Percentiles rank a stretch among this genome's conserved stretches.
Conservation (phyloP, 2,797 vertebrate genomes). For the Echeneis naucrates region DNA sequence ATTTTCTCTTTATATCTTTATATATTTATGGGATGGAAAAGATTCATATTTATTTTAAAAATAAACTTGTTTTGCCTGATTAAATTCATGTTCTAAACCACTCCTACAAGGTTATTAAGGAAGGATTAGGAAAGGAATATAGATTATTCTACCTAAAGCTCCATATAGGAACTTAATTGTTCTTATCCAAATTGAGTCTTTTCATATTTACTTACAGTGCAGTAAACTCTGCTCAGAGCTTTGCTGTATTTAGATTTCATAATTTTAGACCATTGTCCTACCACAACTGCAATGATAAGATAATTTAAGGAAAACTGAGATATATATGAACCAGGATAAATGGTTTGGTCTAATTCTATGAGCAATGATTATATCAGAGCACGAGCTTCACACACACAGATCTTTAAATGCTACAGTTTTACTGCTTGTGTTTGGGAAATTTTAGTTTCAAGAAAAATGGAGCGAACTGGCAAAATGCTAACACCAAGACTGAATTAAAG, state of each 20-base stretch:
- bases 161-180: constrained; percentile 26
- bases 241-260: background rate
- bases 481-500: no score
- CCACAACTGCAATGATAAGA: background rate
- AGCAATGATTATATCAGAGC: no score
- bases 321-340: no score
- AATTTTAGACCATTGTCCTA: background rate
- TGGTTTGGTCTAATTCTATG: no score
- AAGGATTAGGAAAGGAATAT: constrained; percentile 51
- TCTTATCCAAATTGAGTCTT: constrained; percentile 40
- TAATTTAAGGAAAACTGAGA: background rate
- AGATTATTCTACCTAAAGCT: constrained; percentile 29
- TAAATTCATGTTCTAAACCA: constrained; percentile 45
- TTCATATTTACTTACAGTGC: constrained; percentile 8
- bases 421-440: no score
- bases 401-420: no score
- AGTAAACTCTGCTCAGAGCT: constrained; percentile 7
- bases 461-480: background rate
- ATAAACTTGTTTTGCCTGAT: constrained; percentile 44
- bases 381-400: no score
- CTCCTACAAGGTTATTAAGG: constrained; percentile 48
- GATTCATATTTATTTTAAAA: constrained; percentile 47
- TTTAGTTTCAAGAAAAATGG: no score
- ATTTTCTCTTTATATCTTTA: no score
- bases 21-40: constrained; percentile 11